Conservation (phyloP, 2,113 vertebrate species). For the Boulengeromyrus knoepffleri region DNA sequence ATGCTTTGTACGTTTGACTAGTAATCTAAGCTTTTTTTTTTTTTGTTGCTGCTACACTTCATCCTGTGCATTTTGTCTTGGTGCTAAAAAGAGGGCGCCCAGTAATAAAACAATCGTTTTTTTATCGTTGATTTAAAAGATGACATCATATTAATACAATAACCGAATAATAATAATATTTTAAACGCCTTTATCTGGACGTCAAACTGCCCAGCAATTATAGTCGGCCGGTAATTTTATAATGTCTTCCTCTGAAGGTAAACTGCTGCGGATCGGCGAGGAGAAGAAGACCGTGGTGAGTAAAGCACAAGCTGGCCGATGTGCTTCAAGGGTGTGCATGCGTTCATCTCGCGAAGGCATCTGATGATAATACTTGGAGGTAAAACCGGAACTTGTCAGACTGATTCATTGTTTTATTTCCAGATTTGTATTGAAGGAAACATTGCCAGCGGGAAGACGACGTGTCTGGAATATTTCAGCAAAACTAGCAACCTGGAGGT, state of each 20-base stretch:
- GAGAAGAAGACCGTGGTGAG: slow-evolving; percentile 52
- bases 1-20: background rate
- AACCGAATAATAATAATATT: background rate
- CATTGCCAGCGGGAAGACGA: slow-evolving; percentile 92
- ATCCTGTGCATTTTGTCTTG: background rate
- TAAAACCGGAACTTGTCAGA: background rate
- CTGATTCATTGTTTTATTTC: slow-evolving; percentile 6
- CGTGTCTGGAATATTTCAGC: slow-evolving; percentile 85
- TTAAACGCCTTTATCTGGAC: background rate
- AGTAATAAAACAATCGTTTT: background rate
- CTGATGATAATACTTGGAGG: background rate
- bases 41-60: background rate
- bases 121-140: background rate
- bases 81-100: background rate
- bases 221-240: slow-evolving; percentile 22
- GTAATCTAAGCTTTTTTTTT: background rate
- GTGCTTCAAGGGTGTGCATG: background rate
- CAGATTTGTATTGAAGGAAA: slow-evolving; percentile 90
- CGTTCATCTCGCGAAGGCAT: background rate
- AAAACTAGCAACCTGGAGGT: slow-evolving; percentile 75
- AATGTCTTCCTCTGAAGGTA: slow-evolving; percentile 54
- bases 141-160: background rate
- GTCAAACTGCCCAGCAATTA: background rate
- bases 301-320: background rate
- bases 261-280: slow-evolving; percentile 41